A percentile compares a stretch with the other conserved stretches of the same genome.
Conservation (phyloP, 2,888 invertebrate species). For the Drosophila eohydei region DNA sequence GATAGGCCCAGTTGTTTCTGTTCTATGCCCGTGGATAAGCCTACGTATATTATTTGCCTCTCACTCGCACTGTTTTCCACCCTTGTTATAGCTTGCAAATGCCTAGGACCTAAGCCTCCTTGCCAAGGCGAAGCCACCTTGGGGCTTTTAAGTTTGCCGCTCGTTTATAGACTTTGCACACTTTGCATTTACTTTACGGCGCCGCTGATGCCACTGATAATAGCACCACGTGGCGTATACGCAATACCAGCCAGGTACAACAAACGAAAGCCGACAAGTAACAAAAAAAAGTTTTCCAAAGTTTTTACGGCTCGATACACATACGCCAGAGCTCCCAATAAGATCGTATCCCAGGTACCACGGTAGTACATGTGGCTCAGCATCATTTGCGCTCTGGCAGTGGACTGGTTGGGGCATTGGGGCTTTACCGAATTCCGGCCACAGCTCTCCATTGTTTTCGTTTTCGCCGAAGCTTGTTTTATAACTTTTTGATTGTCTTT, state of each 20-base stretch:
- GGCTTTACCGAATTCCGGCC: slow-evolving; percentile 40
- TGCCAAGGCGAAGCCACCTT: slow-evolving; percentile 63
- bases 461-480: slow-evolving; percentile 71
- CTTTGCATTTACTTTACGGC: slow-evolving; percentile 78
- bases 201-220: slow-evolving; percentile 76
- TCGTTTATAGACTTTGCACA: slow-evolving; percentile 79
- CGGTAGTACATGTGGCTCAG: slow-evolving; percentile 21
- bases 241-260: slow-evolving; percentile 53
- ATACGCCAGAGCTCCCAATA: slow-evolving; percentile 41
- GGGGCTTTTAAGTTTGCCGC: slow-evolving; percentile 79
- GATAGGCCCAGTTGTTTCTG: slow-evolving; percentile 56
- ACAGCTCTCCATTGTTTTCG: slow-evolving; percentile 56
- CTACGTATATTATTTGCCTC: slow-evolving; percentile 3
- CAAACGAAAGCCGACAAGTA: slow-evolving; percentile 34
- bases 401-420: slow-evolving; percentile 42
- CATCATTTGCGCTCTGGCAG: slow-evolving; percentile 47
- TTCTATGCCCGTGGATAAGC: slow-evolving; percentile 57
- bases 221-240: slow-evolving; percentile 72
- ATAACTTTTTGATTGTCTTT: slow-evolving; percentile 83
- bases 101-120: slow-evolving; percentile 40
- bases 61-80: not conserved
- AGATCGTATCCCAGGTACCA: slow-evolving; percentile 10
- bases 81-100: not conserved
- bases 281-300: slow-evolving; percentile 60
- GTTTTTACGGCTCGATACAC: slow-evolving; percentile 74